A percentile compares a stretch with the other conserved stretches of the same genome.
Evolutionary conservation across 2,113 vertebrate species (phyloP).

Genomic region (Emydura subglobosa): DNA sequence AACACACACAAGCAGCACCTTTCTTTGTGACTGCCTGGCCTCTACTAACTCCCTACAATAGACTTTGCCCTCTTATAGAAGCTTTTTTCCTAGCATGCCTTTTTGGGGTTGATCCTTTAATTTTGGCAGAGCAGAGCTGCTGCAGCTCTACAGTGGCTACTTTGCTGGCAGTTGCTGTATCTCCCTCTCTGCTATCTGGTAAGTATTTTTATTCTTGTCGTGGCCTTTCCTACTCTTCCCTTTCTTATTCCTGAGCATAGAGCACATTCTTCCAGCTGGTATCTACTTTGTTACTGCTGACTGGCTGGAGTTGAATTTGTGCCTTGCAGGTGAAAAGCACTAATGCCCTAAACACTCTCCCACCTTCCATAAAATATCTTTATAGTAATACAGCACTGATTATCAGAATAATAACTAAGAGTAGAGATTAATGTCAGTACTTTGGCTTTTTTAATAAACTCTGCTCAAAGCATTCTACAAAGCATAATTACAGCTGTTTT

Average conservation of each 20-base stretch:
- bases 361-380: slow-evolving; percentile 13
- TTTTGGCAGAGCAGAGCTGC: background rate
- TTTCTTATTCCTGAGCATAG: background rate
- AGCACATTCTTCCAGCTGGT: background rate
- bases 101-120: background rate
- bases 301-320: background rate
- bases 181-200: background rate
- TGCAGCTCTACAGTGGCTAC: background rate
- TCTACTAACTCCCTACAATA: background rate
- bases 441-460: slow-evolving; percentile 16
- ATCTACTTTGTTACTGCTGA: background rate
- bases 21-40: background rate
- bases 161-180: background rate
- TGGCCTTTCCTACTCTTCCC: background rate
- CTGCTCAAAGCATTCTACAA: background rate
- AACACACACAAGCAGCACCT: background rate
- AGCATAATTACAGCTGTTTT: background rate
- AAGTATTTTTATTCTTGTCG: background rate
- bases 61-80: rapidly evolving
- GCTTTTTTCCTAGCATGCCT: background rate
- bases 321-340: background rate
- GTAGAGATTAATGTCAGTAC: slow-evolving; percentile 23
- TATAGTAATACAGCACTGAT: background rate
- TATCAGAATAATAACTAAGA: background rate
- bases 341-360: background rate